Evolutionary conservation across 2,113 vertebrate genomes (phyloP), one percentile per base, ranked within the genome.

Genomic region (Cebidichthys violaceus): DNA sequence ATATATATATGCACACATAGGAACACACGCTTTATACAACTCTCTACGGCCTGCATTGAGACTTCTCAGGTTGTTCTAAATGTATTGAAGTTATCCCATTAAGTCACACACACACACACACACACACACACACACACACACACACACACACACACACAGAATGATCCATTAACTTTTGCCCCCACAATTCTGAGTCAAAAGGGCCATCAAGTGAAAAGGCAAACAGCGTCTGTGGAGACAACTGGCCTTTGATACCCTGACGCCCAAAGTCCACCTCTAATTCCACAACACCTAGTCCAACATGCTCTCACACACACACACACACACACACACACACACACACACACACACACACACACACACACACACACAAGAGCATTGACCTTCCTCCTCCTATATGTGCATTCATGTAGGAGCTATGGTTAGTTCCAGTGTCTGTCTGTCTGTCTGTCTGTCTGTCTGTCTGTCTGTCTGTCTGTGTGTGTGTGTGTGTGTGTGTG

Each of bases 101-200:
- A 37, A 59, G 37, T 59, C 18, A 29, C 31, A 60, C 27, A 29
- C 43, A 68, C 77, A 29, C 29, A 31, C 11, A 15, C 62, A 24
- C 35, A 13, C 61, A 37, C 27, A n/a, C 52, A 71, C 73, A 31
- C 33, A 24, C 55, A 70, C 41, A 57, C 35, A 52, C 35, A 62
- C 65, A 47, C n/a, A 60, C 43, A 45, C 22, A 71, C 6, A 22
- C 37, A 70, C 66, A 67, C 11, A 70, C 24, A 57, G 43, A 77
- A 60, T 35, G 37, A 73, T 74, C 90, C 79, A 79, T 86, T 80
- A 75, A 80, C 83, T 35, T 83, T 55, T 79, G 39, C 33, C 77
- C 59, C 73, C 73, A 89, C 81, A 89, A 80, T 86, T 91, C 27
- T 22, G 54, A 88, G 91, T 89, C 82, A 89, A 83, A 88, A 74